phyloP scores from a whole-genome alignment of 53 echinoderm and acorn worm species.

The Paracentrotus lividus region DNA sequence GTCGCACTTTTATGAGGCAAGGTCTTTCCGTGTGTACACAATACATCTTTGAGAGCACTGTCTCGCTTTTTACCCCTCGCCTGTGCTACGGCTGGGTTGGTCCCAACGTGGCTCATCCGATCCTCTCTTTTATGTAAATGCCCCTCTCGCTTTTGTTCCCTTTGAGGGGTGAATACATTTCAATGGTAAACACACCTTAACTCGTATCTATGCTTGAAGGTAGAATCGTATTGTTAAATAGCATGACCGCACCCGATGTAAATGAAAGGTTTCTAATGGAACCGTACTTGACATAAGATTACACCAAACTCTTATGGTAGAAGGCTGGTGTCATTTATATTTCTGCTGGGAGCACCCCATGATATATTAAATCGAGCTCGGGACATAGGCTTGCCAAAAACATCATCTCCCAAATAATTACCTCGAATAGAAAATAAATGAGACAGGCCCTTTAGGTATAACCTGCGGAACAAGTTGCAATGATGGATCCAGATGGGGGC shows the following conservation, averaged over 20 bases:
- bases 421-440: no score
- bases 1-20: neutral
- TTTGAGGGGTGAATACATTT: slow-evolving; percentile 1
- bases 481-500: no score
- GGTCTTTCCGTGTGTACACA: neutral
- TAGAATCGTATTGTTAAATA: neutral
- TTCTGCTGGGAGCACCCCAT: no score
- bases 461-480: no score
- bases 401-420: no score
- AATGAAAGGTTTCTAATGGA: neutral
- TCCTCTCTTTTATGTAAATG: neutral
- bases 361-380: no score
- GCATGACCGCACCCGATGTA: neutral
- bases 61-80: neutral
- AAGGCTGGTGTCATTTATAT: no score
- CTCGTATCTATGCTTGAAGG: neutral
- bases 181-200: neutral
- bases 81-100: neutral
- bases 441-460: no score
- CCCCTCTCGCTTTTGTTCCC: neutral
- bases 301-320: neutral
- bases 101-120: neutral
- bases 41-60: neutral
- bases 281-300: neutral
- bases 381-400: no score